Evolutionary conservation across 2,113 vertebrate genomes (phyloP), one percentile per base, ranked within the genome.

Genomic region (Tragulus kanchil): DNA sequence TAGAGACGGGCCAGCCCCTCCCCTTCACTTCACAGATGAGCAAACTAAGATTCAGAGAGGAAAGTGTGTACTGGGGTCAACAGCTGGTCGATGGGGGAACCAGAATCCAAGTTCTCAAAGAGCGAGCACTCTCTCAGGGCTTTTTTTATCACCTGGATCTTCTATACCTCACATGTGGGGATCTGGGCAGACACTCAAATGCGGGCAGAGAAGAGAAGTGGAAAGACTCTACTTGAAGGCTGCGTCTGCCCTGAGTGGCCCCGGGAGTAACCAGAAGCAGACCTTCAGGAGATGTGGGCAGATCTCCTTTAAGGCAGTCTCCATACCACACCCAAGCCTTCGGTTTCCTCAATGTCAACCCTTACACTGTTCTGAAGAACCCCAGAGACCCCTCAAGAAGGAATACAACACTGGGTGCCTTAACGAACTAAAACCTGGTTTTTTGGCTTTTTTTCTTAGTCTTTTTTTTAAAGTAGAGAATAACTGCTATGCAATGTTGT

Each of bases 1-100:
- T 9, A 28, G 61, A 90, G 36, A 62, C 50, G 61, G 93, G 92
- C 42, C 61, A 62, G 3, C 56, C 52, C 85, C 28, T 42, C 58
- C 64, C 93, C 36, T 25, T 90, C 58, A 36, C 64, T 85, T 82
- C 77, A 85, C 42, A 95, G 45, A 94, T 42, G 62, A 95, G 56
- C 23, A 26, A 77, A 78, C 62, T 5, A 17, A 48, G 11, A 42
- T 61, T 94, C 48, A 42, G 62, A 23, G 52, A 93, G 65, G 62
- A 56, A 64, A 52, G 85, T 21, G 28, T 77, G 93, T 56, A 48
- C 85, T 84, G 16, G 0, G 52, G 85, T 65, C 77, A 78, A 52
- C 15, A 17, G 45, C 90, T 69, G 62, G 11, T 25, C 52, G 9
- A 26, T 31, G 71, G 16, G 77, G 45, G 48, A 50, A 21, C 75